Evolutionary conservation across 2,113 vertebrate genomes (phyloP), one percentile per base, ranked within the genome.

Genomic region (Lampris incognitus): DNA sequence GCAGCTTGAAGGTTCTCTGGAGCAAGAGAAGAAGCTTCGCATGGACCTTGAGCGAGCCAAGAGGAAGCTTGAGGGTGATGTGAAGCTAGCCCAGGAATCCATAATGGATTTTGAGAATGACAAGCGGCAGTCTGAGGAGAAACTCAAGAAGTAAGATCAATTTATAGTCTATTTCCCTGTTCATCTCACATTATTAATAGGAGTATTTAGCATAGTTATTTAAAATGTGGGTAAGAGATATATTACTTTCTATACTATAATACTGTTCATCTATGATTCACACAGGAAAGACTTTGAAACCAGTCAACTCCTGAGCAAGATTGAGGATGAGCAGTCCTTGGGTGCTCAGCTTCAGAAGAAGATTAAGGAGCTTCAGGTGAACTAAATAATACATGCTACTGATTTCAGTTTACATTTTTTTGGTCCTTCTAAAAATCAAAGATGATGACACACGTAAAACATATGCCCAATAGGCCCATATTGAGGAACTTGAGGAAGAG

Each of bases 11-110:
- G 95, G 88, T 42, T 94, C 95, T 64, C 87, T 96, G 52, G 95
- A 97, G 72, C 94, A 96, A 76, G 96, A 97, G 86, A 96, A 94
- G 89, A 96, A 96, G 87, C 87, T 94, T 0, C 92, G 94, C 2
- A 85, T 96, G 87, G 96, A 97, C 81, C 93, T 96, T 82, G 94
- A 96, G 79, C 90, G 94, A 87, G 90, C 85, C 59, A 92, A 92
- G 83, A 90, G 90, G 3, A 93, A 91, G 82, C 84, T 92, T 13
- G 92, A 93, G 78, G 91, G 91, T 68, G 90, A 92, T 55, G 77
- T 93, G 61, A 93, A 93, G 85, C 78, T 92, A 2, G 81, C 92
- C 13, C 90, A 93, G 74, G 92, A 93, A 74, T 85, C 83, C 37
- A 76, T 91, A 59, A 92, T 92, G 91, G 91, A 92, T 73, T 83